These are phyloP conservation scores for Macaria liturata DNA, from an alignment of 2,888 invertebrate genomes.

Conservation along the genomic window DNA sequence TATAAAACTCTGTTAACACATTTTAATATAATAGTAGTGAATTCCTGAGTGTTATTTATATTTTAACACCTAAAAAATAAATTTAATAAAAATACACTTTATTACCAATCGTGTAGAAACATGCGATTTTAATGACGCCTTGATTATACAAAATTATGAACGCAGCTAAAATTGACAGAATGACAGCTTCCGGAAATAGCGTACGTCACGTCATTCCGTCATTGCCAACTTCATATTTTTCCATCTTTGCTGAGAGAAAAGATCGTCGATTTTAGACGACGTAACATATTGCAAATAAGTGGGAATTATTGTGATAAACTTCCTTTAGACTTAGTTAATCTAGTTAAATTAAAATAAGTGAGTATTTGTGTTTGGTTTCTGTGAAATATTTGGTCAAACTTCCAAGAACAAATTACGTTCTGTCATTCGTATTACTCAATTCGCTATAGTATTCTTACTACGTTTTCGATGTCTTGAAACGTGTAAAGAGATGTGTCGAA, in stretches of 20 bases:
- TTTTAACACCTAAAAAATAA: too few species aligned
- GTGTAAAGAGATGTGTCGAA: slow-evolving; percentile 43
- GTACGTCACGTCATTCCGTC: slow-evolving; percentile 63
- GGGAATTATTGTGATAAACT: slow-evolving; percentile 77
- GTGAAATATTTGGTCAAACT: slow-evolving; percentile 52
- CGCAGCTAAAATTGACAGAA: slow-evolving; percentile 32
- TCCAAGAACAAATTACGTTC: slow-evolving; percentile 70
- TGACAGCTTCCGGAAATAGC: slow-evolving; percentile 76
- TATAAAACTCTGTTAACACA: too few species aligned
- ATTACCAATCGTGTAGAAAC: too few species aligned
- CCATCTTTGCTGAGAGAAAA: slow-evolving; percentile 56
- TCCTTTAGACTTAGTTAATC: slow-evolving; percentile 71
- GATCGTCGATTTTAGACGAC: slow-evolving; percentile 69
- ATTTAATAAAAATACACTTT: too few species aligned
- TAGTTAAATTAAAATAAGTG: slow-evolving; percentile 78
- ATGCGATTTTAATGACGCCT: too few species aligned
- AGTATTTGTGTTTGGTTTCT: slow-evolving; percentile 55
- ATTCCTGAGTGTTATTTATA: too few species aligned
- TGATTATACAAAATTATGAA: slow-evolving; percentile 23
- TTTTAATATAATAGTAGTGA: too few species aligned
- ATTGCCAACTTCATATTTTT: slow-evolving; percentile 75
- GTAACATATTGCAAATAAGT: slow-evolving; percentile 71
- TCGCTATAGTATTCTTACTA: slow-evolving; percentile 63
- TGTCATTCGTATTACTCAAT: slow-evolving; percentile 78
- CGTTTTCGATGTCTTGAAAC: slow-evolving; percentile 49